Evolutionary conservation across 64 coral and sea anemone genomes (phyloP).

Genomic region (Anthopleura sola): DNA sequence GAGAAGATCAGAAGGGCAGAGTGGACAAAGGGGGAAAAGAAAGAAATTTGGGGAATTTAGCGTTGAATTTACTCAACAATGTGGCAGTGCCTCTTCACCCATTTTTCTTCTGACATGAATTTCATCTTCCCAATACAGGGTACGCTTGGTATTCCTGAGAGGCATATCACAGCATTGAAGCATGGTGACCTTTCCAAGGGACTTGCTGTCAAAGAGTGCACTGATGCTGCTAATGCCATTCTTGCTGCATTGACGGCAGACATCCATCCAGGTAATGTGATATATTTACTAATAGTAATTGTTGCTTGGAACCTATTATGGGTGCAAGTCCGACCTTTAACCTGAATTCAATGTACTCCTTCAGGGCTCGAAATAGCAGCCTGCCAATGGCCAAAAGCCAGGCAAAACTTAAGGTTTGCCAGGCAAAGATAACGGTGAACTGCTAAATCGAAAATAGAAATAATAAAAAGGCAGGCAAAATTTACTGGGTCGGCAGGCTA

Average conservation of each 20-base stretch:
- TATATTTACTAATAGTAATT: background rate
- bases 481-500: no score
- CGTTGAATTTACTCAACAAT: no score
- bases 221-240: slow-evolving; percentile 73
- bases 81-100: no score
- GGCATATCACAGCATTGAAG: slow-evolving; percentile 65
- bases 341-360: background rate
- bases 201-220: slow-evolving; percentile 72
- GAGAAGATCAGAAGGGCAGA: background rate
- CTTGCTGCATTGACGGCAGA: slow-evolving; percentile 76
- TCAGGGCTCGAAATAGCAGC: no score
- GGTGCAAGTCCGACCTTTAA: no score
- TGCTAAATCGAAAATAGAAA: no score
- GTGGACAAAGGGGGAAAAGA: no score
- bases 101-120: background rate
- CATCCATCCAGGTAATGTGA: slow-evolving; percentile 66
- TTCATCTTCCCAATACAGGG: slow-evolving; percentile 33
- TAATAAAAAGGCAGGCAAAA: no score
- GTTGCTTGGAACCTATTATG: background rate
- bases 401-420: no score
- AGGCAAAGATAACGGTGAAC: no score
- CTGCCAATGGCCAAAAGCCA: no score
- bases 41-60: no score
- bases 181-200: slow-evolving; percentile 79
- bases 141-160: slow-evolving; percentile 80